A percentile compares a stretch with the other conserved stretches of the same genome.
Conservation (phyloP, 2,888 invertebrate genomes). For the Subacronicta megacephala region DNA sequence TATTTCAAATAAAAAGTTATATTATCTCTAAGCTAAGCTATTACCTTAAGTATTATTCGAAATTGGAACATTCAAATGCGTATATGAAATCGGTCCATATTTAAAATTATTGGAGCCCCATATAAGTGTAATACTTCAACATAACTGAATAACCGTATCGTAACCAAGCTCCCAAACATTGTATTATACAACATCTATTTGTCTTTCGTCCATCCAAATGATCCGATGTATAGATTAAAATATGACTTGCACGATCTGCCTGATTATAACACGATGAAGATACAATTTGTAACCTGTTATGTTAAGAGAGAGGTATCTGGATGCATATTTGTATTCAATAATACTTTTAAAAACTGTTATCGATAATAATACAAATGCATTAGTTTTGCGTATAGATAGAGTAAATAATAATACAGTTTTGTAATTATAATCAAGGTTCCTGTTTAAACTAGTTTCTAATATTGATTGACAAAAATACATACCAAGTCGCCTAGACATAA, state of each 20-base stretch:
- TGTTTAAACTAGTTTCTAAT: not conserved
- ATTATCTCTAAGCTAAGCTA: no score
- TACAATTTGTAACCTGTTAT: conserved; percentile 46
- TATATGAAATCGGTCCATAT: not conserved
- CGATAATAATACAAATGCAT: not conserved
- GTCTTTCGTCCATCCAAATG: conserved; percentile 47
- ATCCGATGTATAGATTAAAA: conserved; percentile 52
- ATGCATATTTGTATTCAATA: conserved; percentile 29
- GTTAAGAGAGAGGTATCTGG: conserved; percentile 20
- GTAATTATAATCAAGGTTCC: not conserved
- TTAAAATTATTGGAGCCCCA: conserved; percentile 2
- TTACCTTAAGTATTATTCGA: not conserved
- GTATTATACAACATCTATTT: conserved; percentile 53
- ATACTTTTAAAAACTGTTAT: conserved; percentile 20
- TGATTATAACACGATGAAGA: conserved; percentile 56
- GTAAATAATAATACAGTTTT: no score
- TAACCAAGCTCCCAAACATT: conserved; percentile 41
- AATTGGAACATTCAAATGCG: not conserved
- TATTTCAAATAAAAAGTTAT: no score
- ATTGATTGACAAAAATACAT: not conserved
- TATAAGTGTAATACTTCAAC: conserved; percentile 19
- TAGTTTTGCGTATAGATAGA: not conserved
- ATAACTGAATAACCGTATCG: conserved; percentile 28
- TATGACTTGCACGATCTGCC: conserved; percentile 57
- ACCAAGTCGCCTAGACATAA: not conserved